Base-by-base conservation (phyloP, 2,113 vertebrate genomes). In the Irena cyanogastra region DNA sequence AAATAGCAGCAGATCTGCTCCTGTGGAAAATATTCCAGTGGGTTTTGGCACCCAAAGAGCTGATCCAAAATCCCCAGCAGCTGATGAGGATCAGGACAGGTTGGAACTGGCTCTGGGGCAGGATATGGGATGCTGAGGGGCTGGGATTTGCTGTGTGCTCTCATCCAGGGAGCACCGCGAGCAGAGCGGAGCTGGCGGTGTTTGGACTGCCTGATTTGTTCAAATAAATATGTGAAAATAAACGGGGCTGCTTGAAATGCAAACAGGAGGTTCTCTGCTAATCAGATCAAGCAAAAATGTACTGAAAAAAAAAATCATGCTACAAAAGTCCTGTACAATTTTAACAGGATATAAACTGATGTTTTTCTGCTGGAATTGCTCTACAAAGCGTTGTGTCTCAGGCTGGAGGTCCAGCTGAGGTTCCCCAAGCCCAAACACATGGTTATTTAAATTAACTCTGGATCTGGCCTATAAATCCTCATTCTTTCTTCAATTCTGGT, bases 161-260 rank as follows among this genome's bases (percentile, higher is more conserved):
- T 57, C 84, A 74, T 8, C 69, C 82, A 11, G 87, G 83, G 89
- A 92, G 31, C 42, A 1, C 37, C 52, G 42, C 5, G 24, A 41
- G 80, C 59, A 86, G 78, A 61, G 7, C 52, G 1, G 87, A 42
- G 33, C 82, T 96, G 93, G 92, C 79, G 41, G 56, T 10, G 37
- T 24, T 93, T 60, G 71, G 90, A 13, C 35, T 74, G 79, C 47
- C 68, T 44, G 79, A 31, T 88, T 90, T 80, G 88, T 92, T 75
- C 49, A 64, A 94, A 95, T 89, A 86, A 95, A 93, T 39, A 39
- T 1, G 35, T 70, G 88, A 74, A 89, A 95, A 96, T 81, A 88
- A 95, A 90, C 1, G 30, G 37, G 60, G 78, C 23, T 47, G 77
- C 71, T n/a, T 8, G 69, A 75, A 83, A 66, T 56, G 76, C 92